Base-by-base conservation (phyloP, 2,888 invertebrate genomes). In the Agrotis ipsilon region DNA sequence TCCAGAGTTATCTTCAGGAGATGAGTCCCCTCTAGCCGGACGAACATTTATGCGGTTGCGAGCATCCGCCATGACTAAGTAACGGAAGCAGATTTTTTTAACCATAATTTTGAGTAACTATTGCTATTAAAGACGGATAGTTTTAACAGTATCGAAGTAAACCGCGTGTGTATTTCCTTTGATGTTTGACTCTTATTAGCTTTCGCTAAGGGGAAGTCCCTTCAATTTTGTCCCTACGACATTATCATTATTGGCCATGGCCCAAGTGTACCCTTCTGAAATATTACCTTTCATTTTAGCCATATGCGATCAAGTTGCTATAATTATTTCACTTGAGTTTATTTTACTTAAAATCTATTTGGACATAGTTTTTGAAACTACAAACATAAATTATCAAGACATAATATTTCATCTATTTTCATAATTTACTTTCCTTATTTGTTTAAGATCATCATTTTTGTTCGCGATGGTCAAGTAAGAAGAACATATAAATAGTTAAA, bases 171-270 rank as follows among this genome's bases (percentile, higher is more conserved):
- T 32, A 3, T 49, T 32, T 45, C 51, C 51, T 57, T 78, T 78
- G 61, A 72, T 57, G 72, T 72, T 71, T 48, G 60, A 78, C 55
- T 78, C 61, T 21, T 61, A 52, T 51, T 46, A 57, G 72, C 46
- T 32, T n/a, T 6, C 14, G 24, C 18, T 27, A 27, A 51, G 27
- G 27, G 48, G 39, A n/a, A 16, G n/a, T 49, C 32, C 49, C 49
- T 60, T n/a, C 45, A 55, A 60, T 39, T 13, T 55, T 3, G 18
- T 48, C 72, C 57, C n/a, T 70, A n/a, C 46, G 49, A 61, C 39
- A n/a, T 70, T 54, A 71, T 39, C 60, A 27, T 72, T 77, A 72
- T 39, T 55, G 43, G 39, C 43, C 43, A 19, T 9, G 24, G 16
- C 24, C 1, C 4, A 13, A 46, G 24, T 27, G 16, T 46, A n/a